Base-by-base conservation (phyloP, 2,113 vertebrate species). In the Mionectes macconnelli region DNA sequence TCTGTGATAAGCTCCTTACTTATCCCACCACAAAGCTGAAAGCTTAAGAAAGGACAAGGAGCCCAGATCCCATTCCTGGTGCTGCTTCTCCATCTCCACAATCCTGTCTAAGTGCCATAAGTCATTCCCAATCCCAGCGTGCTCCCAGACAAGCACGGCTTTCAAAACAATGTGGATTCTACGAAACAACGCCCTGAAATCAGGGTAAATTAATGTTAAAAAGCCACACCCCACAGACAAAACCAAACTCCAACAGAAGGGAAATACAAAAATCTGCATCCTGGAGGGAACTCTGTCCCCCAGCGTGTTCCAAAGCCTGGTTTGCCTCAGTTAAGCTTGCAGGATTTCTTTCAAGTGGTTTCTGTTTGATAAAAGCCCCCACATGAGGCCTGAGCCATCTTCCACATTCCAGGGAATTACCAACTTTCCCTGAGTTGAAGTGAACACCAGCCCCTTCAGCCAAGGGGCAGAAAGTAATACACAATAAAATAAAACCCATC, bases 91-190 rank as follows among this genome's bases (percentile, higher is more conserved):
- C 22, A 62, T 13, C 44, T 37, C 44, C 24, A 24, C 37, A 63
- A 40, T 27, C 12, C 25, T 55, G 35, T 45, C 30, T 2, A 35
- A 56, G 27, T 2, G 5, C 47, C 73, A 40, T 3, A 25, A 69
- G 21, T 21, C 16, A 14, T n/a, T 53, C 60, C 40, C 64, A 68
- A 14, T 9, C 27, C 42, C 35, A 35, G 1, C 0, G 1, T 9
- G 3, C 31, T 18, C 78, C 12, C 21, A 62, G 56, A 66, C 24
- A 60, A 39, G 33, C 16, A 40, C 14, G 52, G 14, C 23, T 67
- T 84, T n/a, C 24, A 10, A 19, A 72, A 35, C 19, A 18, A 9
- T 5, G 18, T 8, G 50, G 44, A 49, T 14, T 14, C 10, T 35
- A 57, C 37, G 66, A 10, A 75, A 30, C 33, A 63, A 33, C 2